Conservation (phyloP, 30 jellyfish, hydroid and myxozoan genomes). For the Pelagia noctiluca region DNA sequence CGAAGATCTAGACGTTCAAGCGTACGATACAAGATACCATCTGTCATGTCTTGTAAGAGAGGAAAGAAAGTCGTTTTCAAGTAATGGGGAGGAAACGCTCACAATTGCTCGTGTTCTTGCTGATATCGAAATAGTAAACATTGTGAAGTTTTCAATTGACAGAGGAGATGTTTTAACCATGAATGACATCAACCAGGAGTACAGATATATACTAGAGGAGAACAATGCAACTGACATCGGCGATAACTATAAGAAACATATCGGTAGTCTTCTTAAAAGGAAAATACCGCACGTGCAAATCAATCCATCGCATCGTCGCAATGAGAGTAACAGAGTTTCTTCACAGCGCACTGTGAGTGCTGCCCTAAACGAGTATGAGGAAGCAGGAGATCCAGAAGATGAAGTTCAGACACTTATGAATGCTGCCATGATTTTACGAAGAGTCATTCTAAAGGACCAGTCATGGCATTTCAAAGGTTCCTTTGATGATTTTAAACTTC, state of each 20-base stretch:
- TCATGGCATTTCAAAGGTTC: conserved; percentile 32
- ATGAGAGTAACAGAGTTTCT: conserved; percentile 18
- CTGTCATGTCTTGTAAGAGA: conserved; percentile 29
- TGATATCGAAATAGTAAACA: conserved; percentile 12
- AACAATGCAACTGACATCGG: conserved; percentile 6
- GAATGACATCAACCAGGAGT: conserved; percentile 3
- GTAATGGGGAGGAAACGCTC: conserved; percentile 19
- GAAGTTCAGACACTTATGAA: conserved; percentile 7
- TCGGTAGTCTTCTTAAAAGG: background rate
- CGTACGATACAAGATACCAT: conserved; percentile 36
- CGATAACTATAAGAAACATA: conserved; percentile 24
- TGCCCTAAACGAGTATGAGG: conserved; percentile 11
- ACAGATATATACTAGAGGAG: conserved; percentile 1
- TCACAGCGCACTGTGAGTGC: conserved; percentile 35
- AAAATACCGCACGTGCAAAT: conserved; percentile 21
- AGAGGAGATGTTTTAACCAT: conserved; percentile 17
- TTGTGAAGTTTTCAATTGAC: conserved; percentile 17
- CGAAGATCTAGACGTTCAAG: conserved; percentile 19
- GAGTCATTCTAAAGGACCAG: conserved; percentile 13
- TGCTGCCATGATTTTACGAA: conserved; percentile 36
- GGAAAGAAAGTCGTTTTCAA: conserved; percentile 25
- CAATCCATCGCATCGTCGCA: conserved; percentile 4
- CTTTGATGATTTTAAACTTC: conserved; percentile 34
- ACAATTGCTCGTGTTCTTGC: conserved; percentile 22
- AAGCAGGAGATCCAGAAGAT: conserved; percentile 23